These are phyloP conservation scores for Cristatella mucedo DNA, from an alignment of 2,888 invertebrate species.

Conservation along the genomic window DNA sequence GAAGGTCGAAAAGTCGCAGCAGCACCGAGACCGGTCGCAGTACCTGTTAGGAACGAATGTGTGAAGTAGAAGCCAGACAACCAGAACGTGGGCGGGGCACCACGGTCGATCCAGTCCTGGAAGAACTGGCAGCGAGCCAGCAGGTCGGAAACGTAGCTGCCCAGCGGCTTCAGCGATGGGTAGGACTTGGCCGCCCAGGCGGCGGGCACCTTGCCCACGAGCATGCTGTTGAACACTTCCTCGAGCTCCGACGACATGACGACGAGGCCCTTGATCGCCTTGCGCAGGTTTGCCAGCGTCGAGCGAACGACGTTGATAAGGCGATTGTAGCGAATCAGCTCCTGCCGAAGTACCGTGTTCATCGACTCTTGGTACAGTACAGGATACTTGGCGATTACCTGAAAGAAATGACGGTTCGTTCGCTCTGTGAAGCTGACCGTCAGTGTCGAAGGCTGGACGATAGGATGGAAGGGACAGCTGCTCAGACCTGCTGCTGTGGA, in stretches of 20 bases:
- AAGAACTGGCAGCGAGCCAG: constrained; percentile 47
- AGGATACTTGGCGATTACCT: constrained; percentile 37
- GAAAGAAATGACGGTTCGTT: constrained; percentile 11
- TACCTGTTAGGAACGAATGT: constrained; percentile 40
- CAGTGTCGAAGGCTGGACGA: too few relatives aligned
- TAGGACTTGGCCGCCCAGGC: constrained; percentile 38
- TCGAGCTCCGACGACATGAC: constrained; percentile 38
- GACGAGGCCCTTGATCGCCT: constrained; percentile 38
- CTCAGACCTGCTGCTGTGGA: too few relatives aligned
- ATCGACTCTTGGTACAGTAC: constrained; percentile 37
- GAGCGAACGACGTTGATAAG: constrained; percentile 30
- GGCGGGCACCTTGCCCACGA: constrained; percentile 35
- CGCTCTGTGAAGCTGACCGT: too few relatives aligned
- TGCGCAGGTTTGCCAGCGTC: constrained; percentile 32
- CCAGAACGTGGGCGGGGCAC: constrained; percentile 40
- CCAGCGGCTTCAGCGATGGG: constrained; percentile 38
- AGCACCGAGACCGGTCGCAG: too few relatives aligned
- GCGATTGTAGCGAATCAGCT: constrained; percentile 36
- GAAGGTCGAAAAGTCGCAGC: too few relatives aligned
- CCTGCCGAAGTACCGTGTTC: constrained; percentile 39
- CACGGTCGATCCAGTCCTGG: constrained; percentile 38
- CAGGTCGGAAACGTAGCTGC: constrained; percentile 41
- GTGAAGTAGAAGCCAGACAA: constrained; percentile 42
- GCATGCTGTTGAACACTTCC: constrained; percentile 37
- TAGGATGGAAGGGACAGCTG: too few relatives aligned